Evolutionary conservation across 2,113 vertebrate genomes (phyloP), one percentile per base, ranked within the genome.

Genomic region (Clinocottus analis): DNA sequence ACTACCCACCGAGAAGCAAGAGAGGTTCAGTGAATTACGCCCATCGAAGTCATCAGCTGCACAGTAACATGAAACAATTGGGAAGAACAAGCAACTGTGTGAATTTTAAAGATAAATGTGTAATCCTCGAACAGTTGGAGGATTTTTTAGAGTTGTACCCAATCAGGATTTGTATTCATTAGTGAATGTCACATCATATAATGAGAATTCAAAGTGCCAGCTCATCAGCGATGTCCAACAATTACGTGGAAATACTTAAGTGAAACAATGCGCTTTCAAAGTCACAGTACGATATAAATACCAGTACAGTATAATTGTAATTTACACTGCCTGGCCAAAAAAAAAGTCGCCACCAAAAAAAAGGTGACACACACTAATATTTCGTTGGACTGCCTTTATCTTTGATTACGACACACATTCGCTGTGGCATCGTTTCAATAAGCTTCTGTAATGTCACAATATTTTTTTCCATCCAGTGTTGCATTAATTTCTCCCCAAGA

Each of bases 101-200:
- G 29, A 1, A n/a, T 75, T 25, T 19, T 25, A 37, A 39, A 73
- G 37, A 51, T 35, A 25, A 66, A 55, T 10, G 27, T 58, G 47
- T 16, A 37, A 68, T 63, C 31, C 29, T 58, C 9, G 37, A 63
- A 37, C 39, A 56, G 45, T 17, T 27, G 37, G 58, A 53, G 17
- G 53, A 72, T 29, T 29, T 55, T 11, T 51, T 8, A 21, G 19
- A 80, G 47, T 61, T 5, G 2, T 23, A 62, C 11, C 51, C 9
- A 56, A 63, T 69, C 49, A 58, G 29, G 17, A 27, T 37, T 75
- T 41, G 17, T 45, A 63, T 47, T 55, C 49, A 59, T 72, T 58
- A n/a, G 29, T 37, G 35, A 47, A 58, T 65, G 17, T 45, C 45
- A 55, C 1, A 5, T 71, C 67, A 35, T 66, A 25, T 27, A 68